Percentiles rank a stretch among this genome's conserved stretches.
These are phyloP conservation scores for Parapristionchus giblindavisi DNA, from an alignment of 2,888 invertebrate genomes.

Conservation along the genomic window DNA sequence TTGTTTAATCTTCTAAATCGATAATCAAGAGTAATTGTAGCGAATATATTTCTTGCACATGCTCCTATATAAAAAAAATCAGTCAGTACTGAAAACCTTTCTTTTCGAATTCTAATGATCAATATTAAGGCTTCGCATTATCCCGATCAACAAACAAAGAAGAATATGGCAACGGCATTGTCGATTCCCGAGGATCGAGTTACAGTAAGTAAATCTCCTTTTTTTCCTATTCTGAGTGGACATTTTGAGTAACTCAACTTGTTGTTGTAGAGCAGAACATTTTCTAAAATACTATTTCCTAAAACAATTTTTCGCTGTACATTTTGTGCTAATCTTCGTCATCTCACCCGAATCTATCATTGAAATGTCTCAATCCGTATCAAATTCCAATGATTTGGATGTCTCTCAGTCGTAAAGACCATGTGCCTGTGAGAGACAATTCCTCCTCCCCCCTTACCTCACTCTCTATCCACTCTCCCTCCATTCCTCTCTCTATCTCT, in stretches of 20 bases:
- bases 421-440: conserved; percentile 29
- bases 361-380: conserved; percentile 27
- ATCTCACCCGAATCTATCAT: neutral
- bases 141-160: conserved; percentile 61
- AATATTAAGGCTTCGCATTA: conserved; percentile 62
- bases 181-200: conserved; percentile 62
- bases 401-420: conserved; percentile 30
- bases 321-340: neutral
- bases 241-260: neutral
- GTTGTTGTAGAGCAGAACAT: neutral
- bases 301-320: too few relatives aligned
- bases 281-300: neutral
- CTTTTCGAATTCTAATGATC: neutral
- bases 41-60: neutral
- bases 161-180: conserved; percentile 52
- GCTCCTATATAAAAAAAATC: too few relatives aligned
- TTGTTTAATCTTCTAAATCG: neutral
- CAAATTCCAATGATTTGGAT: conserved; percentile 31
- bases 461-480: neutral
- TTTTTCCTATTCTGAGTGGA: neutral
- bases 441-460: neutral
- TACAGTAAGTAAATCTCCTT: conserved; percentile 51
- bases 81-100: too few relatives aligned
- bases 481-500: neutral
- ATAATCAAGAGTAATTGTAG: neutral